phyloP scores from a whole-genome alignment of 1,140 invertebrate species.

The Tetranychus urticae region DNA sequence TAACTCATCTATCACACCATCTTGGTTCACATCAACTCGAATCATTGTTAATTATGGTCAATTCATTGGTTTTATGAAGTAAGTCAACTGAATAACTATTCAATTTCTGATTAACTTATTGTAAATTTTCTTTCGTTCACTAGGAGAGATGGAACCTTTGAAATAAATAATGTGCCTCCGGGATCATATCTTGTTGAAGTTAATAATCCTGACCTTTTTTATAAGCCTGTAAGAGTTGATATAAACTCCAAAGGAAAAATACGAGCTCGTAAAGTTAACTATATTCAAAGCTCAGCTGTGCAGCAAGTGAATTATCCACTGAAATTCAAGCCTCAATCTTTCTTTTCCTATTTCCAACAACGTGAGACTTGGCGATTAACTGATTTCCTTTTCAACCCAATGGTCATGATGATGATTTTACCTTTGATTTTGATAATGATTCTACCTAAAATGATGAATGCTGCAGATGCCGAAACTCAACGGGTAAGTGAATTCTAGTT shows the following conservation, averaged over 20 bases:
- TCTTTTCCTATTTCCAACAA: slow-evolving; percentile 71
- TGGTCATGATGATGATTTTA: slow-evolving; percentile 92
- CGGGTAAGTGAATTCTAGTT: slow-evolving; percentile 26
- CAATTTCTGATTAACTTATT: not conserved
- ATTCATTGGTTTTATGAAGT: slow-evolving; percentile 56
- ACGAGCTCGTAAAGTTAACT: slow-evolving; percentile 75
- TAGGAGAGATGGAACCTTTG: slow-evolving; percentile 72
- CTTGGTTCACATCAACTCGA: slow-evolving; percentile 53
- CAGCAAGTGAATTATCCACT: slow-evolving; percentile 71
- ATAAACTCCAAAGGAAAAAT: slow-evolving; percentile 91
- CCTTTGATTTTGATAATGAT: slow-evolving; percentile 73
- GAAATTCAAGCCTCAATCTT: slow-evolving; percentile 51
- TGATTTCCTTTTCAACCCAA: slow-evolving; percentile 84
- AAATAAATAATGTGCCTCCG: slow-evolving; percentile 61
- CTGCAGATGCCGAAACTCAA: slow-evolving; percentile 64
- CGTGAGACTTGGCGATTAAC: slow-evolving; percentile 83
- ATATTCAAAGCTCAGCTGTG: slow-evolving; percentile 58
- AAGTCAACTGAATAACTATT: slow-evolving; percentile 10
- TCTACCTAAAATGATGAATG: slow-evolving; percentile 80
- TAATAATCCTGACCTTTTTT: slow-evolving; percentile 67
- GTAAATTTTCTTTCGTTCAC: not conserved
- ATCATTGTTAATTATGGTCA: slow-evolving; percentile 67
- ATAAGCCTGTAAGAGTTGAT: slow-evolving; percentile 75
- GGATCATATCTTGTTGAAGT: slow-evolving; percentile 90
- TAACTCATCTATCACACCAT: slow-evolving; percentile 25